phyloP scores from a whole-genome alignment of 2,113 vertebrate species.

The Malurus alboscapulatus region DNA sequence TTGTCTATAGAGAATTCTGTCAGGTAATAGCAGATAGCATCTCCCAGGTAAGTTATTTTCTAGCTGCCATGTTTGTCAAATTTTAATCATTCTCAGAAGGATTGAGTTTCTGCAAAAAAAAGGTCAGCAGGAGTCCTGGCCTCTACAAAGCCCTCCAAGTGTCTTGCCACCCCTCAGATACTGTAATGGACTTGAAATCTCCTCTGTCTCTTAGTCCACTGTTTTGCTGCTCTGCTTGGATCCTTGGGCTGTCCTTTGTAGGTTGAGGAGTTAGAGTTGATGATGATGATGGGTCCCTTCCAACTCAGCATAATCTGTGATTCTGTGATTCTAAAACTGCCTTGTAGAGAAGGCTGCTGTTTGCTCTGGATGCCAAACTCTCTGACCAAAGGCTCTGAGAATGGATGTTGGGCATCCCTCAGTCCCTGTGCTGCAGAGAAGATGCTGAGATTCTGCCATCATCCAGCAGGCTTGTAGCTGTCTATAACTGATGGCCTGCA shows the following conservation, averaged over 20 bases:
- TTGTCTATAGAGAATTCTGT: neutral
- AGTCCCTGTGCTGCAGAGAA: neutral
- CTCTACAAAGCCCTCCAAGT: neutral
- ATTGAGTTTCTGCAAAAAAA: neutral
- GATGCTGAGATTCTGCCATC: neutral
- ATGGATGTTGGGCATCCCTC: neutral
- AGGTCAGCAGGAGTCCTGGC: neutral
- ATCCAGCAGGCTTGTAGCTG: neutral
- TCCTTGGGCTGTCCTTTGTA: neutral
- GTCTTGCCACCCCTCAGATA: neutral
- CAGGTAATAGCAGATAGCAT: neutral
- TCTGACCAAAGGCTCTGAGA: neutral
- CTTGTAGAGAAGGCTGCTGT: neutral
- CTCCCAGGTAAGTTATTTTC: neutral
- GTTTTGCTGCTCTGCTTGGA: neutral
- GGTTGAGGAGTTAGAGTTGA: neutral
- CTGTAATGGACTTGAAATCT: neutral
- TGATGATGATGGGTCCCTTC: neutral
- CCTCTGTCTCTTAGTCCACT: neutral
- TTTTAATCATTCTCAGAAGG: neutral
- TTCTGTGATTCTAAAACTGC: neutral
- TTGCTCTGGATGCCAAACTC: neutral
- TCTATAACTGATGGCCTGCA: slow-evolving; percentile 1
- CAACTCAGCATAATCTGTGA: neutral
- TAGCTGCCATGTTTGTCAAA: neutral